Evolutionary conservation across 2,797 vertebrate species (phyloP).

Genomic region (Paratrypauchen microcephalus): DNA sequence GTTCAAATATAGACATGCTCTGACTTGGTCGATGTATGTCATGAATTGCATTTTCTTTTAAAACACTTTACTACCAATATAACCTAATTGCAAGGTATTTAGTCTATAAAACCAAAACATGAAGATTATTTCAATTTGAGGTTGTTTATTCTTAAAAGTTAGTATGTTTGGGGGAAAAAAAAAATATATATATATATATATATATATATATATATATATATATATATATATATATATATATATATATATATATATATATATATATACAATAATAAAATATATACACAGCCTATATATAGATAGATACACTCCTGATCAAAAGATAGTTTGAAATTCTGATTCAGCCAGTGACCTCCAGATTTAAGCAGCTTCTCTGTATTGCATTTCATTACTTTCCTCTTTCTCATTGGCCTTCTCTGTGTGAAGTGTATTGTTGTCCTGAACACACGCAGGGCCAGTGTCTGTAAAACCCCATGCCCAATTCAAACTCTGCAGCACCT

Average conservation of each 20-base stretch:
- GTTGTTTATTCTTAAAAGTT: too few species aligned
- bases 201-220: too few species aligned
- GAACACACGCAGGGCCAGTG: conserved; percentile 57
- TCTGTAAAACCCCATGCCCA: conserved; percentile 75
- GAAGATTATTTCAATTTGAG: neutral
- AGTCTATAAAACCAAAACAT: neutral
- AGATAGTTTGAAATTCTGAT: neutral
- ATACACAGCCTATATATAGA: too few species aligned
- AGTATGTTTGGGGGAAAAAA: too few species aligned
- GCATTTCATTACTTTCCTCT: conserved; percentile 43
- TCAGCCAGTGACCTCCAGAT: conserved; percentile 41
- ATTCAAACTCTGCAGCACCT: conserved; percentile 74
- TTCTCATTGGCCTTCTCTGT: conserved; percentile 69
- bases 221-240: too few species aligned
- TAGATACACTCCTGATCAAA: too few species aligned
- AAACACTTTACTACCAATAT: neutral
- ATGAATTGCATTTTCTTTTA: neutral
- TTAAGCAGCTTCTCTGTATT: conserved; percentile 61
- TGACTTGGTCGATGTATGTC: neutral
- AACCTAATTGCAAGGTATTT: neutral
- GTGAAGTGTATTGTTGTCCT: conserved; percentile 60
- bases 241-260: neutral
- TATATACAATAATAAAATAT: too few species aligned
- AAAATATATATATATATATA: too few species aligned
- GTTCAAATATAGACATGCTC: neutral